Percentiles rank a stretch among this genome's conserved stretches.
phyloP scores from a whole-genome alignment of 1,140 invertebrate species.

The Drosophila sproati region DNA sequence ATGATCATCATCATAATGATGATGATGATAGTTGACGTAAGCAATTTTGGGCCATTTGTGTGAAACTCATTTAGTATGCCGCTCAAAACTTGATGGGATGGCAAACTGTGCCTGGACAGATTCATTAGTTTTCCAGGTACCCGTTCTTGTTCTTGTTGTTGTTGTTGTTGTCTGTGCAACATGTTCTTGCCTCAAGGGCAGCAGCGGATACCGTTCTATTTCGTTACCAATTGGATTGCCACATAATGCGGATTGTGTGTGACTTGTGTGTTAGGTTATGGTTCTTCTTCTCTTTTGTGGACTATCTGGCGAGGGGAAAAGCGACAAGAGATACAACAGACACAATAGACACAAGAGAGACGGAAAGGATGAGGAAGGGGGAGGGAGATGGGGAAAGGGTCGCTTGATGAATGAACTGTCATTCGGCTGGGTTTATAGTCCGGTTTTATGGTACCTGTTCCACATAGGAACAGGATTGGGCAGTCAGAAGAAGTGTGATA shows the following conservation, averaged over 20 bases:
- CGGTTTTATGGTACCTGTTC: constrained; percentile 29
- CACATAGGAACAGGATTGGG: not conserved
- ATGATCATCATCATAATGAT: not conserved
- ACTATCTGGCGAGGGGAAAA: not conserved
- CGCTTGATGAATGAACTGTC: constrained; percentile 43
- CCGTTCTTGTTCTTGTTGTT: not conserved
- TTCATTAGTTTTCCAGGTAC: constrained; percentile 20
- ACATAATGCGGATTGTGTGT: not conserved
- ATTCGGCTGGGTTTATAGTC: constrained; percentile 17
- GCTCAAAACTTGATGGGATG: not conserved
- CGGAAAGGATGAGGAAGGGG: not conserved
- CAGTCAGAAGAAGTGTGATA: not conserved
- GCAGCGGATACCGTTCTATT: constrained; percentile 6
- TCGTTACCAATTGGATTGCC: constrained; percentile 18
- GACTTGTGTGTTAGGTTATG: constrained; percentile 38
- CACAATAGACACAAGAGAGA: too few relatives aligned
- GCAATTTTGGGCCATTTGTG: constrained; percentile 17
- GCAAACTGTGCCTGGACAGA: not conserved
- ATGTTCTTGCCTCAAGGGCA: not conserved
- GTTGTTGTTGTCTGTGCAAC: too few relatives aligned
- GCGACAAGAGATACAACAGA: too few relatives aligned
- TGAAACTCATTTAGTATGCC: constrained; percentile 13
- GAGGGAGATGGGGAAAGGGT: constrained; percentile 13
- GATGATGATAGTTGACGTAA: not conserved
- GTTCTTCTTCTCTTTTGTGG: constrained; percentile 7